These are phyloP conservation scores for Hirtodrosophila confusa DNA, from an alignment of 2,888 invertebrate genomes.

Conservation along the genomic window DNA sequence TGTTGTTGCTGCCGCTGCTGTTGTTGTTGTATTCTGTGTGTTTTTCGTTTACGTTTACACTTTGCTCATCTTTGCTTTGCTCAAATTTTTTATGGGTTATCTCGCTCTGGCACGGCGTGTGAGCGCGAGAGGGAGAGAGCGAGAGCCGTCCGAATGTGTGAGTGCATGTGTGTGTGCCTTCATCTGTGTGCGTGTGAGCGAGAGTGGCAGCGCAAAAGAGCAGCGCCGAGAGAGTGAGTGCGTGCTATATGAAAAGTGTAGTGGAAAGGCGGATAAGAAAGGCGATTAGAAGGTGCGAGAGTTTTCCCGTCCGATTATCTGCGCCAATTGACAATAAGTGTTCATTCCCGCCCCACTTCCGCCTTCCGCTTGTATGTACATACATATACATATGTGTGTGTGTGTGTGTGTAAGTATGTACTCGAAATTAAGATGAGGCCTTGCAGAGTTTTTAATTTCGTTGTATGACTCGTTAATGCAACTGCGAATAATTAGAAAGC, in stretches of 20 bases:
- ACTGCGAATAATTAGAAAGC: slow-evolving; percentile 30
- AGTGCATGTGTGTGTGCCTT: slow-evolving; percentile 30
- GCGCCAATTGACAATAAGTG: slow-evolving; percentile 57
- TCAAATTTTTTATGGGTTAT: slow-evolving; percentile 80
- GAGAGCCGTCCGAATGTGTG: slow-evolving; percentile 34
- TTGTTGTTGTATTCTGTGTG: slow-evolving; percentile 53
- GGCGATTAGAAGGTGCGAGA: slow-evolving; percentile 31
- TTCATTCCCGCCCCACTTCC: not conserved
- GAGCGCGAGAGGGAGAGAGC: slow-evolving; percentile 64
- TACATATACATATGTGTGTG: not conserved
- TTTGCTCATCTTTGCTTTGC: slow-evolving; percentile 75
- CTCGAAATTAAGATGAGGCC: slow-evolving; percentile 2
- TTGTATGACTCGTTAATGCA: slow-evolving; percentile 1
- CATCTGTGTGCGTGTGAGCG: slow-evolving; percentile 16
- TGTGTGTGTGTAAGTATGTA: not conserved
- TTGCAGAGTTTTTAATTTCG: not conserved
- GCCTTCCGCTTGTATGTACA: too few species aligned
- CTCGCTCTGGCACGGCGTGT: slow-evolving; percentile 76
- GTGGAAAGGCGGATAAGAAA: slow-evolving; percentile 47
- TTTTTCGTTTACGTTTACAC: slow-evolving; percentile 72
- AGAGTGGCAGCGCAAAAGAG: slow-evolving; percentile 37
- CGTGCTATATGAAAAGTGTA: slow-evolving; percentile 18
- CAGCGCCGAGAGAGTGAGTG: slow-evolving; percentile 31
- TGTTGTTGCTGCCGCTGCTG: slow-evolving; percentile 50
- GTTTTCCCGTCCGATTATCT: slow-evolving; percentile 62